These are phyloP conservation scores for Mesocentrotus franciscanus DNA, from an alignment of 53 echinoderm and acorn worm species.

Conservation along the genomic window DNA sequence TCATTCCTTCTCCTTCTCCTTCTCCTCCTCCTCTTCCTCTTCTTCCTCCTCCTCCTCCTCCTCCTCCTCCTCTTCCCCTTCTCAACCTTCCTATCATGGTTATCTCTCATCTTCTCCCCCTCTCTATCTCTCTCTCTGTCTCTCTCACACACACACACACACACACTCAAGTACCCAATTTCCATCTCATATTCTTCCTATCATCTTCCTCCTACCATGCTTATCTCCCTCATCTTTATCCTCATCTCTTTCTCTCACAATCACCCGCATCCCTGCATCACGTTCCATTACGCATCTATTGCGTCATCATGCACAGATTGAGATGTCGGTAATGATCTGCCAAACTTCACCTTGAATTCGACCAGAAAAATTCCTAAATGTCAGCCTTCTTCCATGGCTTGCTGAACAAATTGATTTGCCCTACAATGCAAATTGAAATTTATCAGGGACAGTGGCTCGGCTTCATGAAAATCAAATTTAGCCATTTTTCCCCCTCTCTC, in stretches of 20 bases:
- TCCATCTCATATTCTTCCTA: not conserved
- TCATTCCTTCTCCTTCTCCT: no score
- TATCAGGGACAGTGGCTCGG: slow-evolving; percentile 37
- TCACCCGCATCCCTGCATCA: not conserved
- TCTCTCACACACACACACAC: no score
- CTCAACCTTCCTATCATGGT: no score
- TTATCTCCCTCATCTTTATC: not conserved
- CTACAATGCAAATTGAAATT: slow-evolving; percentile 67
- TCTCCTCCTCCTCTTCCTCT: no score
- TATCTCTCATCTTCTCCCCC: no score
- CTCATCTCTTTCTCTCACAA: not conserved
- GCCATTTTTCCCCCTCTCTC: slow-evolving; percentile 30
- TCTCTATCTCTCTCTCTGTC: no score
- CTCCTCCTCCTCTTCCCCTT: no score
- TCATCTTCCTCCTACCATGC: not conserved
- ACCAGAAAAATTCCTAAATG: slow-evolving; percentile 45
- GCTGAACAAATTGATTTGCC: slow-evolving; percentile 60
- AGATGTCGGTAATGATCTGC: slow-evolving; percentile 43
- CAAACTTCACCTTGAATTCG: slow-evolving; percentile 45
- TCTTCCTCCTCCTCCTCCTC: no score
- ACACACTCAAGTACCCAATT: no score
- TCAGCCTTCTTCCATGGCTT: slow-evolving; percentile 19
- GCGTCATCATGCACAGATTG: slow-evolving; percentile 41
- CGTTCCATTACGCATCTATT: slow-evolving; percentile 2
- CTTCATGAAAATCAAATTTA: slow-evolving; percentile 62